Evolutionary conservation across 1,140 invertebrate genomes (phyloP).

Genomic region (Drosophila pallidifrons): DNA sequence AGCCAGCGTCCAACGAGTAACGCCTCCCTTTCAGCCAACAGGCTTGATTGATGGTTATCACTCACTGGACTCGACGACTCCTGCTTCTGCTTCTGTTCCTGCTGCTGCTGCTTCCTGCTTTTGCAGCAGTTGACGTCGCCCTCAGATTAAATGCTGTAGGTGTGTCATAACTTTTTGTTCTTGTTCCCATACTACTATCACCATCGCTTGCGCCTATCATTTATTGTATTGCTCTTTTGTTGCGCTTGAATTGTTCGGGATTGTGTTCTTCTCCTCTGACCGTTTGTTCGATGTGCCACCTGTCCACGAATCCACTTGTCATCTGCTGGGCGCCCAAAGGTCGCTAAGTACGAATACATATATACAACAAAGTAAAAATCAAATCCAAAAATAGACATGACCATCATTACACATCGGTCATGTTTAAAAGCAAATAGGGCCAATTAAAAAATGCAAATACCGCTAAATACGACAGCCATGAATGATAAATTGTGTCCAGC

Average conservation of each 20-base stretch:
- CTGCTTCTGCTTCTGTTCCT: slow-evolving; percentile 8
- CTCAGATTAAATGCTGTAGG: slow-evolving; percentile 81
- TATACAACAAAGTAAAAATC: slow-evolving; percentile 20
- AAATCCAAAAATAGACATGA: slow-evolving; percentile 43
- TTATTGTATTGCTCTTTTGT: slow-evolving; percentile 71
- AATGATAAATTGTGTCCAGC: not conserved
- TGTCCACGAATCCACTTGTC: slow-evolving; percentile 47
- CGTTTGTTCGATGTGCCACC: slow-evolving; percentile 12
- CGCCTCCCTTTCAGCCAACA: slow-evolving; percentile 65
- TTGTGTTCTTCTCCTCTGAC: not conserved
- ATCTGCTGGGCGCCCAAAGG: slow-evolving; percentile 42
- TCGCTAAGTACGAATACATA: slow-evolving; percentile 41
- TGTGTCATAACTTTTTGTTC: slow-evolving; percentile 76
- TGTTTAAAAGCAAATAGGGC: slow-evolving; percentile 77
- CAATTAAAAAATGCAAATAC: slow-evolving; percentile 77
- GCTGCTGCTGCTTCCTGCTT: not conserved
- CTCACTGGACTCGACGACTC: slow-evolving; percentile 58
- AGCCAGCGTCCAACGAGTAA: slow-evolving; percentile 58
- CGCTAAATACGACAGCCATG: slow-evolving; percentile 13
- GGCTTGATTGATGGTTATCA: slow-evolving; percentile 84
- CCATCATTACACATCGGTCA: slow-evolving; percentile 56
- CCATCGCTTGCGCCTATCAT: slow-evolving; percentile 38
- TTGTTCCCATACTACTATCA: not conserved
- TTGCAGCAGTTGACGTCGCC: slow-evolving; percentile 43
- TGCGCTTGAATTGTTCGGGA: slow-evolving; percentile 47